phyloP scores from a whole-genome alignment of 1,140 invertebrate species.

The Bombus sylvicola region DNA sequence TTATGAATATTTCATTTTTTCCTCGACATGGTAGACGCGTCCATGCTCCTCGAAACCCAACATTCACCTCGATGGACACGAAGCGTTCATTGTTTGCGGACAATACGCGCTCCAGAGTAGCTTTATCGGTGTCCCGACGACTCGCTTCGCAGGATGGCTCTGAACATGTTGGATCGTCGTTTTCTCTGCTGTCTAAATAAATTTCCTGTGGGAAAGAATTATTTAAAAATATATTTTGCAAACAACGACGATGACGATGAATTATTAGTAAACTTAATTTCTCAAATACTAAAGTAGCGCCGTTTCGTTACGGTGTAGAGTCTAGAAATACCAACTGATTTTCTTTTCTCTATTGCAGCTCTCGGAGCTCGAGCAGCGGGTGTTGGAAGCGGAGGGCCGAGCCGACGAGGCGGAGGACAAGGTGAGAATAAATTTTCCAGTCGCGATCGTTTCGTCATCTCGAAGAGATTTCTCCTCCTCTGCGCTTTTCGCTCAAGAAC shows the following conservation, averaged over 20 bases:
- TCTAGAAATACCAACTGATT: conserved; percentile 29
- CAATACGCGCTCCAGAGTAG: neutral
- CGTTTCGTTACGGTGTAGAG: too few species aligned
- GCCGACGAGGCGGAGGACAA: conserved; percentile 96
- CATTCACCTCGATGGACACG: neutral
- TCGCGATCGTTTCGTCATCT: neutral
- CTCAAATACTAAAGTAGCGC: too few species aligned
- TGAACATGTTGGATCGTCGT: neutral
- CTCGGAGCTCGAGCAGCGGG: conserved; percentile 94
- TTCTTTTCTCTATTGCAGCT: conserved; percentile 89
- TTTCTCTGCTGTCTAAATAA: neutral
- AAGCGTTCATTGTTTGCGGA: neutral
- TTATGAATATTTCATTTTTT: conserved; percentile 53
- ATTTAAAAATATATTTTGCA: neutral
- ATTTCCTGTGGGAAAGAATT: neutral
- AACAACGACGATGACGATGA: too few species aligned
- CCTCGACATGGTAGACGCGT: neutral
- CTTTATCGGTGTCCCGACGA: neutral
- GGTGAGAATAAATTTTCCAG: conserved; percentile 84
- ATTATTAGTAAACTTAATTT: too few species aligned
- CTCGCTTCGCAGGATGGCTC: too few species aligned
- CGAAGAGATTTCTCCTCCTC: neutral
- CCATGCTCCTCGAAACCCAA: too few species aligned
- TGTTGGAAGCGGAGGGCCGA: conserved; percentile 93
- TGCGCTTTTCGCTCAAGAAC: neutral